Base-by-base conservation (phyloP, 2,888 invertebrate genomes). In the Limnephilus lunatus region DNA sequence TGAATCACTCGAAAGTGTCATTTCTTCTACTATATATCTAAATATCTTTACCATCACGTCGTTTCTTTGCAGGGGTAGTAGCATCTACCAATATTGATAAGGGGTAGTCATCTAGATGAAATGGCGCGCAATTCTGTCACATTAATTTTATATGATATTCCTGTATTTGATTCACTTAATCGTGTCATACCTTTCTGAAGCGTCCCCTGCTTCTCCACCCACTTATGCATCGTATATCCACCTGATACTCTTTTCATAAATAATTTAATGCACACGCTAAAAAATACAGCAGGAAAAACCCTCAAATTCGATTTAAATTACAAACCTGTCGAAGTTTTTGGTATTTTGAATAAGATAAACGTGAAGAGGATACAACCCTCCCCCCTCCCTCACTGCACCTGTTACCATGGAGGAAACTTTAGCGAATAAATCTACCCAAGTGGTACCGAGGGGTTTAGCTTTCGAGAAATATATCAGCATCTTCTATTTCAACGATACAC, bases 391-490 rank as follows among this genome's bases (percentile, higher is more conserved):
- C 85, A 30, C 68, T 85, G 39, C 35, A 44, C 44, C 86, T 35
- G 86, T 39, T 39, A 86, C 44, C 86, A 44, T 25, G n/a, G 35
- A 68, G 86, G 91, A 32, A 85, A 81, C 44, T 81, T 91, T 81
- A 87, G 32, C 81, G 86, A 88, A 91, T 88, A 91, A 90, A 93
- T 92, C 90, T 90, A 90, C 89, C 87, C 85, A 12, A 44, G 44
- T 39, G n/a, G 30, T 44, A 48, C 86, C 30, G 11, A 30, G 86
- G 39, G 86, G 44, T 9, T 30, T 14, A 15, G n/a, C 86, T 86
- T 44, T 86, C 86, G 44, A n/a, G 14, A 86, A 48, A 86, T 86
- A 86, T 86, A 86, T 86, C 86, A 86, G 48, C 48, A 86, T 14
- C 86, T 4, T 86, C 44, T 86, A 44, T 86, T 44, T 86, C 44